phyloP scores from a whole-genome alignment of 2,797 vertebrate genomes.

The Poeciliopsis infans region DNA sequence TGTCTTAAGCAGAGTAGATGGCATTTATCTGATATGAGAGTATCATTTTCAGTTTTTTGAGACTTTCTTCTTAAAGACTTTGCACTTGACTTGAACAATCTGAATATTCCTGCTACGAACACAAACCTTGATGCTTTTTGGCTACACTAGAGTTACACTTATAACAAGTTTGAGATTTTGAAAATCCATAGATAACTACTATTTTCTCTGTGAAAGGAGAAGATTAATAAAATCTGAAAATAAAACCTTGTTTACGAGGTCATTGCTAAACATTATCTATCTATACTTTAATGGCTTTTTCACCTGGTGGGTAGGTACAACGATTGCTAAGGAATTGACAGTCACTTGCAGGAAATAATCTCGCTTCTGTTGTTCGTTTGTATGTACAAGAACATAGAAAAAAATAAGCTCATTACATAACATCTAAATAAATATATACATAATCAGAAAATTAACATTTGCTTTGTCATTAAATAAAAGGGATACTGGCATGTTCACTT shows the following conservation, averaged over 20 bases:
- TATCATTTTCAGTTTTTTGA: no score
- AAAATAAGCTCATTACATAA: neutral
- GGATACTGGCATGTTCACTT: slow-evolving; percentile 32
- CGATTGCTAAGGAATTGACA: neutral
- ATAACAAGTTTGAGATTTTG: neutral
- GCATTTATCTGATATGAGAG: no score
- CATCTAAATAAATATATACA: neutral
- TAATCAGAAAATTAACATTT: no score
- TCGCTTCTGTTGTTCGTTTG: neutral
- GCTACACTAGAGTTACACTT: neutral
- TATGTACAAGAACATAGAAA: neutral
- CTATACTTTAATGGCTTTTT: neutral
- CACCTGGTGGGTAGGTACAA: neutral
- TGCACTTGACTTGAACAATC: no score
- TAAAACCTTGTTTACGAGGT: neutral
- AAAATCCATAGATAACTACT: neutral
- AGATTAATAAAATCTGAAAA: neutral
- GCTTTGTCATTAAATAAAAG: neutral
- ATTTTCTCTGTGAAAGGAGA: neutral
- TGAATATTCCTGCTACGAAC: no score
- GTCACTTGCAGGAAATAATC: neutral
- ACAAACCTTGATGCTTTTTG: neutral
- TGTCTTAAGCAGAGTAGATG: no score
- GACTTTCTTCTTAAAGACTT: no score
- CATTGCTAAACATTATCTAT: neutral